Base-by-base conservation (phyloP, 2,888 invertebrate genomes). In the Tetropium fuscum region DNA sequence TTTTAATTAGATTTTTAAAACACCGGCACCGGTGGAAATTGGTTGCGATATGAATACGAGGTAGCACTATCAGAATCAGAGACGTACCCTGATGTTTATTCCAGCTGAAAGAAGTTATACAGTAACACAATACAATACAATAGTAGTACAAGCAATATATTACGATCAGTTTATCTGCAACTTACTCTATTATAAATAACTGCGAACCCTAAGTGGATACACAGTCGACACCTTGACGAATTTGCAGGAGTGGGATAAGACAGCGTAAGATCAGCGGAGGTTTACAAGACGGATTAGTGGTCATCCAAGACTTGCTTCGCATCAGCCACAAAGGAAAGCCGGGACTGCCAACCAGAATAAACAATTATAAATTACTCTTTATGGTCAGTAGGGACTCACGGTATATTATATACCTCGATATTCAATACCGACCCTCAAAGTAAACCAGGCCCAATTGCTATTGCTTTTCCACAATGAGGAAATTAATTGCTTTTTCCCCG, bases 361-460 rank as follows among this genome's bases (percentile, higher is more conserved):
- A 76, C 76, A 76, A 75, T 76, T 72, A 75, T 71, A 73, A 74
- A 74, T 74, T 74, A 66, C 60, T 63, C 60, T 63, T 58, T 54
- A 62, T 64, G 69, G 70, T 68, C 69, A 69, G 64, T 13, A 38
- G 27, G 36, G 43, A 44, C 44, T 25, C 15, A 11, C 20, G 7
- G 27, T 48, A 55, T 54, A 40, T 48, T 54, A 54, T 59, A 59
- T 54, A 54, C 55, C 27, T 30, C 27, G 32, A 57, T 43, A 49
- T 55, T 60, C 44, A 38, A 25, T 32, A 11, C 41, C 16, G 44
- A 49, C 54, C 48, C 49, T 43, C 53, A 53, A 53, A 57, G 57
- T 57, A 57, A 57, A 57, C 57, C 43, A 34, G 27, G 30, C 43
- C 25, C 32, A 53, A 48, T 48, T 59, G 41, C 41, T 36, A 53